Evolutionary conservation across 1,140 invertebrate species (phyloP).

Genomic region (silkworm (Bombyx mori)): ASM3026992v2 NC_085112.1:467001-467500

Average conservation of each 20-base stretch:
- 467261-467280: constrained; percentile 11
- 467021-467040: constrained; percentile 22
- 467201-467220: constrained; percentile 25
- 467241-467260: constrained; percentile 20
- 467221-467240: constrained; percentile 23
- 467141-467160: constrained; percentile 7
- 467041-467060: constrained; percentile 11
- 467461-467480: constrained; percentile 19
- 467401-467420: constrained; percentile 18
- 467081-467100: constrained; percentile 7
- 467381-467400: constrained; percentile 24
- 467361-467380: constrained; percentile 53
- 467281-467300: constrained; percentile 3
- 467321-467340: constrained; percentile 39
- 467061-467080: constrained; percentile 18
- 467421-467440: constrained; percentile 11
- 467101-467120: constrained; percentile 5
- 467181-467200: neutral
- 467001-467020: constrained; percentile 40
- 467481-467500: constrained; percentile 17
- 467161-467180: constrained; percentile 13
- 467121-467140: constrained; percentile 23
- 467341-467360: constrained; percentile 61
- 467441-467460: constrained; percentile 14
- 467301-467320: constrained; percentile 2